A percentile compares a stretch with the other conserved stretches of the same genome.
phyloP scores from a whole-genome alignment of 2,797 vertebrate genomes.

The Lindbergichthys nudifrons region DNA sequence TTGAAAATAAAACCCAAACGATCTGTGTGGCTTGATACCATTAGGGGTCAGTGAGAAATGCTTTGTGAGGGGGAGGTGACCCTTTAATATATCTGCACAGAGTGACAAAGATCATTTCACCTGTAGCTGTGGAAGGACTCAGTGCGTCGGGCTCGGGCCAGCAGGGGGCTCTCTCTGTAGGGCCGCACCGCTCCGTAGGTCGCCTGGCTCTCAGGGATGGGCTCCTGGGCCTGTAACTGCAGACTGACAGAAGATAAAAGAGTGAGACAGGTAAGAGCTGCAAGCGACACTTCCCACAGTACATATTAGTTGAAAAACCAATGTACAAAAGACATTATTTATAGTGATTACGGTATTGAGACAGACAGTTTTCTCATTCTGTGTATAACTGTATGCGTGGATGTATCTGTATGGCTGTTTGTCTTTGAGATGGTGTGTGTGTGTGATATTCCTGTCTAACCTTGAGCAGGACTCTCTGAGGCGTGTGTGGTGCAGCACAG shows the following conservation, averaged over 20 bases:
- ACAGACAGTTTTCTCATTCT: not conserved
- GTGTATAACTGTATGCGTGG: not conserved
- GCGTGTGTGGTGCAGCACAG: slow-evolving; percentile 92
- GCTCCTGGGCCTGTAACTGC: slow-evolving; percentile 91
- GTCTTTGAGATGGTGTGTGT: not conserved
- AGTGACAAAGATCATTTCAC: slow-evolving; percentile 35
- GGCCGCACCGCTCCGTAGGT: slow-evolving; percentile 93
- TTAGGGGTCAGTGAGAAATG: not conserved
- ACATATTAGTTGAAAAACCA: not conserved
- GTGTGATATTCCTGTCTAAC: slow-evolving; percentile 71
- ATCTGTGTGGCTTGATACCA: not conserved
- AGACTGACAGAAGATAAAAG: slow-evolving; percentile 82
- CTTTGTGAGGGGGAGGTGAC: not conserved
- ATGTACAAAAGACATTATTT: not conserved
- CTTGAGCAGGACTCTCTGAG: slow-evolving; percentile 95
- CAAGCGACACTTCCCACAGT: not conserved
- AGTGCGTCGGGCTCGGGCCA: slow-evolving; percentile 93
- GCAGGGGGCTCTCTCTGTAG: slow-evolving; percentile 95
- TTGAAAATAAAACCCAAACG: not conserved
- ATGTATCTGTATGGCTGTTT: not conserved
- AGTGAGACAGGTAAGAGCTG: not conserved
- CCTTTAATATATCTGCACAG: not conserved
- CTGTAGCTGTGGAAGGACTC: slow-evolving; percentile 96
- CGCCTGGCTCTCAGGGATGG: slow-evolving; percentile 87
- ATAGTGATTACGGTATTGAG: not conserved